phyloP scores from a whole-genome alignment of 1,140 invertebrate genomes.

The Bradynema listronoti region DNA sequence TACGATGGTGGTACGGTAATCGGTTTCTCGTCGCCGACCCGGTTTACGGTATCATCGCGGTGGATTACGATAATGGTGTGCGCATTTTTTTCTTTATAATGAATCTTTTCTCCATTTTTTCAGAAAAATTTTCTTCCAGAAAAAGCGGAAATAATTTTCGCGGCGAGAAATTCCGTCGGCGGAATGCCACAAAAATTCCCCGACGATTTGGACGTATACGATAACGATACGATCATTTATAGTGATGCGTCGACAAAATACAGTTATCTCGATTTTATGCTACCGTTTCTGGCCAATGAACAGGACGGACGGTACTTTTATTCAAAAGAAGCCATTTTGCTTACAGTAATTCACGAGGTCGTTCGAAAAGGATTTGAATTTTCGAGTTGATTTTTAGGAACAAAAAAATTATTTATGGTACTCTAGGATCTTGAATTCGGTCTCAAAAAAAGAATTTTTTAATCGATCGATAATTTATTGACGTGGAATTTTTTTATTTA shows the following conservation, averaged over 20 bases:
- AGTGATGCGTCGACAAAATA: slow-evolving; percentile 29
- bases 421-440: no score
- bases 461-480: no score
- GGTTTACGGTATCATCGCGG: slow-evolving; percentile 10
- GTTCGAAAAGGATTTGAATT: no score
- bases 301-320: slow-evolving; percentile 17
- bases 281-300: slow-evolving; percentile 24
- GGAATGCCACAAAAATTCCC: slow-evolving; percentile 14
- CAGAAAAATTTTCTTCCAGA: slow-evolving; percentile 11
- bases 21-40: slow-evolving; percentile 18
- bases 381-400: no score
- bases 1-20: slow-evolving; percentile 19
- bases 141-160: slow-evolving; percentile 16
- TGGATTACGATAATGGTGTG: slow-evolving; percentile 33
- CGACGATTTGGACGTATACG: slow-evolving; percentile 27
- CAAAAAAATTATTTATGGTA: no score
- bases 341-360: no score
- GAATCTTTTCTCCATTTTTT: no score
- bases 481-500: no score
- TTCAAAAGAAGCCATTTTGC: background rate
- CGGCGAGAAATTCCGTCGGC: slow-evolving; percentile 13
- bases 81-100: background rate
- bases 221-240: slow-evolving; percentile 31
- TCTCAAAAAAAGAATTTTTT: no score
- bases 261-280: slow-evolving; percentile 4